phyloP scores from a whole-genome alignment of 2,113 vertebrate species.

The Lynx canadensis region DNA sequence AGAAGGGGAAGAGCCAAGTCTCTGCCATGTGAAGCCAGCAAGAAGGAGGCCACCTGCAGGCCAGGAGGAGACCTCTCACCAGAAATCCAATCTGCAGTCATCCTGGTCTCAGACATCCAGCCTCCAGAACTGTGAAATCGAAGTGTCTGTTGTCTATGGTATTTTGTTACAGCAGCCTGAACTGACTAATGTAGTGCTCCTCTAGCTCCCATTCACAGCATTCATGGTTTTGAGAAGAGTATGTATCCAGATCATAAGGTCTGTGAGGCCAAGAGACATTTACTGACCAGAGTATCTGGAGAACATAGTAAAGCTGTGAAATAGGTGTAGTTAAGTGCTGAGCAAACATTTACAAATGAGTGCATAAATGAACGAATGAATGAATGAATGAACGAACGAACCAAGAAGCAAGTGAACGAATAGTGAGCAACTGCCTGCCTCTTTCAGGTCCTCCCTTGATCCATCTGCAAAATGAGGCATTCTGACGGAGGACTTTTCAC shows the following conservation, averaged over 20 bases:
- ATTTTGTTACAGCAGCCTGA: background rate
- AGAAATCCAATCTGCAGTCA: background rate
- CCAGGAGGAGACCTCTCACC: background rate
- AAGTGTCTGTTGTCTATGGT: background rate
- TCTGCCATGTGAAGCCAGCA: background rate
- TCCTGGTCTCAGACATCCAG: background rate
- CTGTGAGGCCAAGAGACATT: background rate
- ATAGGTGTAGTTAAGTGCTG: background rate
- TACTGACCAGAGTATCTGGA: background rate
- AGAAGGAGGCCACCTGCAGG: background rate
- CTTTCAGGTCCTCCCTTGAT: background rate
- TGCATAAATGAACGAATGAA: background rate
- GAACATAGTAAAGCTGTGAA: no score
- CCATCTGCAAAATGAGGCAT: background rate
- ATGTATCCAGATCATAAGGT: background rate
- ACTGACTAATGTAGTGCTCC: background rate
- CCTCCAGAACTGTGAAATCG: background rate
- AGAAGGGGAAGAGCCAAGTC: background rate
- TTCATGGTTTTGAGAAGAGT: background rate
- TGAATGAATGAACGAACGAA: background rate
- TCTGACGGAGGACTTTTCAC: background rate
- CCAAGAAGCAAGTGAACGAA: background rate
- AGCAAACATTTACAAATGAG: background rate
- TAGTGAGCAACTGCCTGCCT: background rate
- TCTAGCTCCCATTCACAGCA: background rate